Evolutionary conservation across 2,113 vertebrate species (phyloP).

Genomic region (Axis porcinus): DNA sequence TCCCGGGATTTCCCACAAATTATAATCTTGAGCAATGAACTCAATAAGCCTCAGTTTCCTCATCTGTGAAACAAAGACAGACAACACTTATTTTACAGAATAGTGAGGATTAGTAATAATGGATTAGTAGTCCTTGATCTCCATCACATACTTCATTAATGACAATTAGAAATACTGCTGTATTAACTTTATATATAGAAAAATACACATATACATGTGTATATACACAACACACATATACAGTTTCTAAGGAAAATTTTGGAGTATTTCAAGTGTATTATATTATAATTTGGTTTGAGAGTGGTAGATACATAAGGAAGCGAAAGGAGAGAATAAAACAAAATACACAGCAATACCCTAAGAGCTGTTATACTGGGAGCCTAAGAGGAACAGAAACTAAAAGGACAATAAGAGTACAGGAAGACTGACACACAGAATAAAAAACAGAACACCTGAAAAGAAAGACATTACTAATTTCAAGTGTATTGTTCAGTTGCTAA

Average conservation of each 20-base stretch:
- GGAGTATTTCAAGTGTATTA: neutral
- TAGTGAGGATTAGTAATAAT: neutral
- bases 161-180: neutral
- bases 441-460: neutral
- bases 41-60: neutral
- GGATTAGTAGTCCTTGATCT: neutral
- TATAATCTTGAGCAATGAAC: neutral
- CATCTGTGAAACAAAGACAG: neutral
- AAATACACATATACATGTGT: neutral
- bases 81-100: neutral
- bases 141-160: neutral
- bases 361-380: neutral
- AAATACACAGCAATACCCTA: neutral
- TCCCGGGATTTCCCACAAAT: neutral
- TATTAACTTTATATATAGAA: neutral
- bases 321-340: neutral
- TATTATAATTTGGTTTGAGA: neutral
- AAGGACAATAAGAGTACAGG: neutral
- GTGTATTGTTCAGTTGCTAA: neutral
- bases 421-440: neutral
- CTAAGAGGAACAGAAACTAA: neutral
- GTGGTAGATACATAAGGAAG: neutral
- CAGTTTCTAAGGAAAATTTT: neutral
- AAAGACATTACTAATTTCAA: neutral
- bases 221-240: neutral